A percentile compares a stretch with the other conserved stretches of the same genome.
Conservation (phyloP, 2,797 vertebrate genomes). For the Orientallactaga sibirica region DNA sequence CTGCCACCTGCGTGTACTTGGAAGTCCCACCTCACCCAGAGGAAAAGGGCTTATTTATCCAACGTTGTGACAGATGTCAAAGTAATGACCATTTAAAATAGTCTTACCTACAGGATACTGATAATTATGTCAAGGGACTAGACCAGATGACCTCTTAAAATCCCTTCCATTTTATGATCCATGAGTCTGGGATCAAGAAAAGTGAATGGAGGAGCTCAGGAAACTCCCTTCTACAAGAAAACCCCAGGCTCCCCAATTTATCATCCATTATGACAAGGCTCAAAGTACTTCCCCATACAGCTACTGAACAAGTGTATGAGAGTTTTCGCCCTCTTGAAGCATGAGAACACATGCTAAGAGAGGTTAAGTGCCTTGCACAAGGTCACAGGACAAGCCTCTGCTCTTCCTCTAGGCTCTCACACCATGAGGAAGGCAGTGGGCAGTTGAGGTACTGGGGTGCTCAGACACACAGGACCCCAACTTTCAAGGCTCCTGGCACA, state of each 20-base stretch:
- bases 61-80: slow-evolving; percentile 28
- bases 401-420: not conserved
- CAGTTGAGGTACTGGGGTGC: not conserved
- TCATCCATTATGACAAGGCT: not conserved
- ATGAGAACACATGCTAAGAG: slow-evolving; percentile 41
- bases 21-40: not conserved
- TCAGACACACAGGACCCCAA: not conserved
- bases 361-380: not conserved
- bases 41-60: slow-evolving; percentile 45
- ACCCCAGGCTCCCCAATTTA: not conserved
- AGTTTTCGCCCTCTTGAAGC: not conserved
- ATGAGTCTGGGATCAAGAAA: slow-evolving; percentile 11
- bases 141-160: slow-evolving; percentile 56
- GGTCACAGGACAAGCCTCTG: slow-evolving; percentile 23
- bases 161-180: slow-evolving; percentile 54
- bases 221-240: slow-evolving; percentile 40
- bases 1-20: not conserved
- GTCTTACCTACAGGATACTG: slow-evolving; percentile 54
- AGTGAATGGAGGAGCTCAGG: slow-evolving; percentile 11
- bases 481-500: slow-evolving; percentile 3
- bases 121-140: slow-evolving; percentile 18
- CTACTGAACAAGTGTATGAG: not conserved
- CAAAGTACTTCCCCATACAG: not conserved
- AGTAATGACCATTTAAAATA: slow-evolving; percentile 53
- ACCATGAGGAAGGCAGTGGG: not conserved